These are phyloP conservation scores for Platyscapa corneri DNA, from an alignment of 1,140 invertebrate genomes.

Conservation along the genomic window DNA sequence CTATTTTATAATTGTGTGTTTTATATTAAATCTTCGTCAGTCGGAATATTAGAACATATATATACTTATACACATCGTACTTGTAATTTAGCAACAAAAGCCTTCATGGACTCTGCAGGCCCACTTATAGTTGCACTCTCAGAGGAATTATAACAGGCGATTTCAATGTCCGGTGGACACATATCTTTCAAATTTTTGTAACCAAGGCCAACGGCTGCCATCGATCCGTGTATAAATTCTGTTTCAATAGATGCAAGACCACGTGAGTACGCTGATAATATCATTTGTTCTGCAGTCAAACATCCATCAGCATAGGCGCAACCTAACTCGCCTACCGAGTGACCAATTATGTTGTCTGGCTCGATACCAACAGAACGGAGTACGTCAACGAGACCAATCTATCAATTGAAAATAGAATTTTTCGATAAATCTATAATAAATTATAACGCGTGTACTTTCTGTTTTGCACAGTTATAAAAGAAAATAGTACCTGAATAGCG, in stretches of 20 bases:
- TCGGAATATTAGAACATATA: no score
- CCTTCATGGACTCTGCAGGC: constrained; percentile 74
- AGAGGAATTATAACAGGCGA: constrained; percentile 83
- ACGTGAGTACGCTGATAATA: constrained; percentile 87
- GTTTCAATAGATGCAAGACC: constrained; percentile 89
- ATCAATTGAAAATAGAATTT: constrained; percentile 23
- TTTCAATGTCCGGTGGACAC: constrained; percentile 76
- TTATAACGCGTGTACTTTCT: no score
- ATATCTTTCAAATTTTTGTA: constrained; percentile 75
- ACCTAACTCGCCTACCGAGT: constrained; percentile 86
- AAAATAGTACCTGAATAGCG: constrained; percentile 79
- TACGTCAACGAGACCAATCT: constrained; percentile 85
- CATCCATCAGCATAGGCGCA: constrained; percentile 90
- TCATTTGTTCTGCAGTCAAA: constrained; percentile 86
- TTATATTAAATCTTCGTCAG: no score
- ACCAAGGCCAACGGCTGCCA: constrained; percentile 87
- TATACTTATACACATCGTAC: constrained; percentile 58
- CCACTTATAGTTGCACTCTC: constrained; percentile 84
- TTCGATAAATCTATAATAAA: no score
- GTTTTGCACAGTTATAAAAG: not conserved
- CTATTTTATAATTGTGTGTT: no score
- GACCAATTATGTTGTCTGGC: constrained; percentile 86
- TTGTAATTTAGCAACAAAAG: constrained; percentile 71
- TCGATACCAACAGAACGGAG: constrained; percentile 78
- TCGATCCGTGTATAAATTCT: constrained; percentile 84